Base-by-base conservation (phyloP, 1,140 invertebrate genomes). In the Delia radicum region DNA sequence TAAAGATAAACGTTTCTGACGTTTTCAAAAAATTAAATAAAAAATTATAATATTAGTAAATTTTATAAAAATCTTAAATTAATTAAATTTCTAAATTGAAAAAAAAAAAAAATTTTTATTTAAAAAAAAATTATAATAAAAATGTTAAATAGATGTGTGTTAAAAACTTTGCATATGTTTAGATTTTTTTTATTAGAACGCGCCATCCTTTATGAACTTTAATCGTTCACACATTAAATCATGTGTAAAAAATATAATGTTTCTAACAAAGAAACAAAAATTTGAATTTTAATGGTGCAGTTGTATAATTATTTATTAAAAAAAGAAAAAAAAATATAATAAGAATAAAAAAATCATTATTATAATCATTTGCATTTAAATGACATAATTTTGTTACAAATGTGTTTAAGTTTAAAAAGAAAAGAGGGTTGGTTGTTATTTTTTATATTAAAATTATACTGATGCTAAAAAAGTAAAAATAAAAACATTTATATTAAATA, bases 291-390 rank as follows among this genome's bases (percentile, higher is more conserved):
- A 33, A 69, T 69, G 65, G 18, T 31, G 65, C 29, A 33, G 10
- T 69, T 18, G 18, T 12, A 69, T 37, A 69, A 69, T 69, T 69
- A 69, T 69, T 21, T 24, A 61, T 10, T 27, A 63, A 12, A 63
- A 13, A 3, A 27, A 63, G 24, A 28, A 27, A 0, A 71, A 72
- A 72, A 7, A 42, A n/a, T 21, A 73, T 18, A 73, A 73, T 29
- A 73, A 55, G 27, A 46, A 73, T 73, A 55, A 73, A 28, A 46
- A 21, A 15, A 37, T 37, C 29, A 37, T 37, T 27, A 37, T 21
- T 33, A 33, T 24, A 33, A 69, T 33, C 65, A 69, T 69, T 69
- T 37, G 29, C 65, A 69, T 69, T 69, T 69, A 69, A 69, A 69
- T 69, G n/a, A 33, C n/a, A 24, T 10, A 69, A 37, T 37, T 69